Evolutionary conservation across 1,140 invertebrate species (phyloP), one percentile per base, ranked within the genome.

Genomic region (Cyrtorhinus lividipennis): DNA sequence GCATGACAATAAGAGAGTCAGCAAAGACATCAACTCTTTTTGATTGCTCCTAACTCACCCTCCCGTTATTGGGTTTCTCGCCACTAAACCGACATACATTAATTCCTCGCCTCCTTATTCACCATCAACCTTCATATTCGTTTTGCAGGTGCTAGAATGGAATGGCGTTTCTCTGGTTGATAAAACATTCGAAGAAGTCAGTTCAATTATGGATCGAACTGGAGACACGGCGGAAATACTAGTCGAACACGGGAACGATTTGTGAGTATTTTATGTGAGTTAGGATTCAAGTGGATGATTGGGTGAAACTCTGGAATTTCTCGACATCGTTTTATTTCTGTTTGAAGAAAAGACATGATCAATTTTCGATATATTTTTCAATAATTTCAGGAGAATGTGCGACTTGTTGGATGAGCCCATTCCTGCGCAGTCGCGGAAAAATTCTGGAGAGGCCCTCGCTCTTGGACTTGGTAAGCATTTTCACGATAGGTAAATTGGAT

Each of bases 101-200:
- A n/a, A n/a, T n/a, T n/a, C n/a, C n/a, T n/a, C n/a, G n/a, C n/a
- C n/a, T n/a, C n/a, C n/a, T n/a, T n/a, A n/a, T n/a, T n/a, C n/a
- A n/a, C n/a, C n/a, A n/a, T n/a, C n/a, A n/a, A n/a, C n/a, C n/a
- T n/a, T n/a, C n/a, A n/a, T n/a, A n/a, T 38, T 38, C 24, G 76
- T 56, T 56, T 30, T 25, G 22, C 66, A 84, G 81, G 81, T 90
- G 64, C 73, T 92, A 5, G 86, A 90, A 71, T 92, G 89, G 87
- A 81, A 83, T 63, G 88, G 90, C 1, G 83, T 92, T 53, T 85
- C 87, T 0, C 74, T 95, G 44, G 85, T 86, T 15, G 90, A 94
- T 76, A 82, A 87, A 44, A 93, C 87, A 62, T 95, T 93, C 72
- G 92, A 96, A 72, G 92, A 95, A 72, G 79, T 84, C 5, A 86